Evolutionary conservation across 2,888 invertebrate genomes (phyloP).

Genomic region (Aphodius sticticus): DNA sequence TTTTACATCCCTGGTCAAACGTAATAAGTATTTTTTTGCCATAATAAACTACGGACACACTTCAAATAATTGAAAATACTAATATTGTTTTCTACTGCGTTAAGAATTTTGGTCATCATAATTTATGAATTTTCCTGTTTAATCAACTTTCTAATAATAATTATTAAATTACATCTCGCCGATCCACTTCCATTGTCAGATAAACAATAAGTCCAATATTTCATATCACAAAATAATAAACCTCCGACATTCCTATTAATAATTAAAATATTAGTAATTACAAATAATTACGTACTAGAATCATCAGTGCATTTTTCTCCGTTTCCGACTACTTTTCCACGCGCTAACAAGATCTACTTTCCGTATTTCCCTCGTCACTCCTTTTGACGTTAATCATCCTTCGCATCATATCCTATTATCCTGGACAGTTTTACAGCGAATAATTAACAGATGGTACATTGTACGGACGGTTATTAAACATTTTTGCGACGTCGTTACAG

Average conservation of each 20-base stretch:
- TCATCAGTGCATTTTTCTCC: neutral
- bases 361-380: slow-evolving; percentile 30
- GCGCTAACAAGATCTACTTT: slow-evolving; percentile 31
- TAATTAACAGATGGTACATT: slow-evolving; percentile 24
- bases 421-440: slow-evolving; percentile 17
- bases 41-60: no score
- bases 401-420: slow-evolving; percentile 11
- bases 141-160: no score
- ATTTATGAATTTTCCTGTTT: no score
- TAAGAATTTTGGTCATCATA: no score
- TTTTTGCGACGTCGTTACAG: slow-evolving; percentile 18
- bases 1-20: no score
- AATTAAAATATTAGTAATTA: neutral
- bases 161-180: no score
- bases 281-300: neutral
- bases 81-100: no score
- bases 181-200: neutral
- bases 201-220: neutral
- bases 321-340: slow-evolving; percentile 6
- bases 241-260: neutral
- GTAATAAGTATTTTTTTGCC: no score
- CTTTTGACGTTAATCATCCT: slow-evolving; percentile 30
- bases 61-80: no score
- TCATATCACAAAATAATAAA: neutral
- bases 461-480: slow-evolving; percentile 18